Percentiles rank a stretch among this genome's conserved stretches.
Conservation (phyloP, 1,140 invertebrate species). For the Cheumatopsyche charites region DNA sequence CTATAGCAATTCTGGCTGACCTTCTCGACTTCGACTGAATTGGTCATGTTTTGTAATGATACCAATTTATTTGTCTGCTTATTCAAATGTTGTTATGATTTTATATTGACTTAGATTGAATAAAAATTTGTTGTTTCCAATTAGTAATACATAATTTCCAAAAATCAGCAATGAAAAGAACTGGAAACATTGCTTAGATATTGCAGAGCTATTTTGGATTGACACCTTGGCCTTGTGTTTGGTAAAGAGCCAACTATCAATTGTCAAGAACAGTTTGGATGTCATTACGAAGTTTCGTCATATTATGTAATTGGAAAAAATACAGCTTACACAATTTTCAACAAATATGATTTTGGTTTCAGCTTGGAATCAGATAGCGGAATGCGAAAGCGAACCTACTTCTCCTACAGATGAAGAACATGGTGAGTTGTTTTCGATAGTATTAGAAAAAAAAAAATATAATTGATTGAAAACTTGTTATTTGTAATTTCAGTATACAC, state of each 20-base stretch:
- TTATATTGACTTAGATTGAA: neutral
- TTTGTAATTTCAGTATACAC: conserved; percentile 39
- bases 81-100: conserved; percentile 42
- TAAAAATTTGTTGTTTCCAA: neutral
- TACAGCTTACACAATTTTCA: no score
- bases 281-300: neutral
- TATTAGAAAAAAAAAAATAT: neutral
- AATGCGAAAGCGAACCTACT: conserved; percentile 61
- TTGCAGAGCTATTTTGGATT: conserved; percentile 34
- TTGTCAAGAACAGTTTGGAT: neutral
- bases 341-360: conserved; percentile 41
- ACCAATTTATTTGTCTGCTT: conserved; percentile 2
- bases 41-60: neutral
- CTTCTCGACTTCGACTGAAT: neutral
- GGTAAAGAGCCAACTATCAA: conserved; percentile 23
- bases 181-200: neutral
- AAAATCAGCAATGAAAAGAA: neutral
- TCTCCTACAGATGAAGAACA: conserved; percentile 59
- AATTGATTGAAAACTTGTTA: neutral
- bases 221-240: conserved; percentile 41
- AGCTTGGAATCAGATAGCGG: conserved; percentile 65
- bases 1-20: neutral
- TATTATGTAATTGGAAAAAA: neutral
- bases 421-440: conserved; percentile 50
- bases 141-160: neutral